Evolutionary conservation across 2,888 invertebrate genomes (phyloP), one percentile per base, ranked within the genome.

Genomic region (Diabrotica balteata): DNA sequence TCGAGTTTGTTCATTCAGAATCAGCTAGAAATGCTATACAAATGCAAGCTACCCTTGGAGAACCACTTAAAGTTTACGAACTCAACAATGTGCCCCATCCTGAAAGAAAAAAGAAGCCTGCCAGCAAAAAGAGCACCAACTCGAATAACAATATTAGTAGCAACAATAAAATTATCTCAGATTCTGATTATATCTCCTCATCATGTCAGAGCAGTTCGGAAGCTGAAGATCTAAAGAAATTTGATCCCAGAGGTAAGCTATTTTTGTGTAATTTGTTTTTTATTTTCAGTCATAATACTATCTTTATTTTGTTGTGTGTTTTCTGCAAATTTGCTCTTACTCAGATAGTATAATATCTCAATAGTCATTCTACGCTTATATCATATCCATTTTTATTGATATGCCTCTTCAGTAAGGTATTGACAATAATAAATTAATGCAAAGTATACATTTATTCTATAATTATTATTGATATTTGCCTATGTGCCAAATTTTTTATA

Each of bases 1-100:
- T 97, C 50, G 97, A 97, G 85, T 97, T 95, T 82, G 93, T 94
- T 61, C 90, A 93, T 75, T 94, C 95, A 0, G 93, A 94, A 74
- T 89, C 93, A 10, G 97, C 97, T 0, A 88, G 94, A 76, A 90
- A 90, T 67, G 96, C 97, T 0, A 87, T 92, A 62, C 89, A 91
- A 69, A 85, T 93, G 75, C 88, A 90, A 83, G 85, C 83, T 8
- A 86, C 87, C n/a, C 86, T 88, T 8, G 87, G 88, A 11, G 82
- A 86, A 67, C 85, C 85, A 4, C 90, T 93, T 85, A 89, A 89
- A 70, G 91, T 94, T 51, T 91, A 90, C 80, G 94, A 94, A 80
- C 85, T 94, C 84, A 93, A 90, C 81, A 88, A 88, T 70, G 88
- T 90, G 9, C 89, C 89, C 7, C 88, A 93, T 68, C 86, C 86